Conservation (phyloP, 2,888 invertebrate genomes). For the Tiphia femorata region DNA sequence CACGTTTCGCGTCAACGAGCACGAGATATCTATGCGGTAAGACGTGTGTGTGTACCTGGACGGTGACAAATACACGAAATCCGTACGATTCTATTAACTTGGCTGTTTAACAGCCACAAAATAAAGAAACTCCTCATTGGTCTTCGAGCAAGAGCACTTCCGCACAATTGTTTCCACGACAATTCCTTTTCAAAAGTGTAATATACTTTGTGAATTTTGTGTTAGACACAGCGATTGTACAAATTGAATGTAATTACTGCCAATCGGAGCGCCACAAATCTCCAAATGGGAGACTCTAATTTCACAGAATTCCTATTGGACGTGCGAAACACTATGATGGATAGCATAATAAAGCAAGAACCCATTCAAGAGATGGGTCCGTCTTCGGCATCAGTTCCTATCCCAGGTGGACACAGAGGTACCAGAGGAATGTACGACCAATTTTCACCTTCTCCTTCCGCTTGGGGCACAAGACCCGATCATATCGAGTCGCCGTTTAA, state of each 20-base stretch:
- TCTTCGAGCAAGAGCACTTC: too few species aligned
- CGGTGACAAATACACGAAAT: too few species aligned
- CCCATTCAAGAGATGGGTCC: slow-evolving; percentile 55
- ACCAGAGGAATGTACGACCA: slow-evolving; percentile 61
- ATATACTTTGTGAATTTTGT: too few species aligned
- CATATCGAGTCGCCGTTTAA: slow-evolving; percentile 57
- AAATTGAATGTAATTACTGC: not conserved
- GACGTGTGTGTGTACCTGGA: too few species aligned
- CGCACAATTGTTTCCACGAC: too few species aligned
- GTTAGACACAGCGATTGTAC: not conserved
- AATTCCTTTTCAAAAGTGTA: too few species aligned
- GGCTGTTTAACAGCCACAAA: too few species aligned
- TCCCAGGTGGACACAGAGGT: slow-evolving; percentile 63
- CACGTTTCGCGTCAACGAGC: not conserved
- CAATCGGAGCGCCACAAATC: too few species aligned
- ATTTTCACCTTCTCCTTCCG: slow-evolving; percentile 64
- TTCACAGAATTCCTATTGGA: slow-evolving; percentile 55
- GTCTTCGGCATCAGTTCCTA: slow-evolving; percentile 65
- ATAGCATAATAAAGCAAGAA: slow-evolving; percentile 59
- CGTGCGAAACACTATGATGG: slow-evolving; percentile 48
- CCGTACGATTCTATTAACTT: too few species aligned
- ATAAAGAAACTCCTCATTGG: too few species aligned
- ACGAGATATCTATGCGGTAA: not conserved
- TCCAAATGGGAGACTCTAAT: slow-evolving; percentile 56
- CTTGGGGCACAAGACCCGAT: slow-evolving; percentile 72